Base-by-base conservation (phyloP, 2,888 invertebrate genomes). In the Neria commutata region DNA sequence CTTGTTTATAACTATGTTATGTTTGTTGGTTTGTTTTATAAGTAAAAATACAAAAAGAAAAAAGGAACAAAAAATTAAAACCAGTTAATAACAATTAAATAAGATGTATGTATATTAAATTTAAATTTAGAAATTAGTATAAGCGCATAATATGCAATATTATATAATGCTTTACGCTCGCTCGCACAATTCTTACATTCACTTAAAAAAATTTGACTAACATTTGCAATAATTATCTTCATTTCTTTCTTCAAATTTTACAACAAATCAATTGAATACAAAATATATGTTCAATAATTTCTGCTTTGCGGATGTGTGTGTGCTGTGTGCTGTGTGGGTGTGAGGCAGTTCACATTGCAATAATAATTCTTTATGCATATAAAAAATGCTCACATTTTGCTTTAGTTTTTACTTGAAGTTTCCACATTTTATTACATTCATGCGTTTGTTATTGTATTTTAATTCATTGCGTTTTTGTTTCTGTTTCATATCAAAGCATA, bases 21-120 rank as follows among this genome's bases (percentile, higher is more conserved):
- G 21, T 19, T 11, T 24, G 11, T 23, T 48, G 16, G 23, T 48
- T 48, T 25, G 4, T 26, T 48, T 48, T 52, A 52, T 52, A 52
- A 40, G 37, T 54, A 46, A 34, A 46, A 56, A 57, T 42, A 53
- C 52, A 60, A 48, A 42, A 47, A 60, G 58, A 57, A 42, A 34
- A 52, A 48, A 58, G 34, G 53, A 53, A 37, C 21, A 52, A 45
- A 42, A 42, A 34, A 50, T 55, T 56, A 53, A 49, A 47, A 45
- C 26, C 40, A 25, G 45, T 54, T n/a, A 58, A 45, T 25, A 63
- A 60, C 54, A 57, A 60, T 61, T 52, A 58, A 60, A 48, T 58
- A 19, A 26, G 48, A 19, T 55, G n/a, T 26, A 42, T 45, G 11
- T 25, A 52, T 58, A 58, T 56, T 34, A 48, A 42, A 45, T 50